Evolutionary conservation across 2,888 invertebrate species (phyloP), one percentile per base, ranked within the genome.

Genomic region (Drosophila engyochracea): DNA sequence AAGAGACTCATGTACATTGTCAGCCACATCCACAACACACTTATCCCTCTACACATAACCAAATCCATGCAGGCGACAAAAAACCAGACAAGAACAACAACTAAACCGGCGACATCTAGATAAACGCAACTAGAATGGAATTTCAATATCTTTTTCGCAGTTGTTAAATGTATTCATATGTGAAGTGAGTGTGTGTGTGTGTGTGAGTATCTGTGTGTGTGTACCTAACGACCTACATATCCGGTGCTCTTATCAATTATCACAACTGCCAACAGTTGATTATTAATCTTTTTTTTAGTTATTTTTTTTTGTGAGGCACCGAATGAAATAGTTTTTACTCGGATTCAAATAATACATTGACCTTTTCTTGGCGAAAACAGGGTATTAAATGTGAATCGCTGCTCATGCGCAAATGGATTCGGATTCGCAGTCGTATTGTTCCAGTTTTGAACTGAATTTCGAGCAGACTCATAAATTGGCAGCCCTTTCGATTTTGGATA

Each of bases 211-310:
- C 9, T 57, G 10, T 31, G 19, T 60, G 37, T 49, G 41, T 55
- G 31, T 51, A 47, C 51, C 19, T 52, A 53, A 51, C 81, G 74
- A 80, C 74, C 74, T 67, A 77, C 31, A 77, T 70, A 64, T 73
- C 65, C 66, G 74, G 65, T 53, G 44, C 19, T 41, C 67, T 79
- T 79, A 79, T 79, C 79, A 65, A 59, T 67, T 78, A 70, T 66
- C 68, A 59, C 55, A 41, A 55, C 55, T 37, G 57, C 33, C 55
- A 57, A 30, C 44, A 52, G 37, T 58, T 37, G 59, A 47, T 47
- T 25, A 25, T 16, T 2, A 25, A 5, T 12, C 16, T 47, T 9
- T 4, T 22, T 16, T 4, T 4, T n/a, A 25, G 1, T 25, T 25
- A 25, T 19, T 7, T n/a, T 12, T n/a, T 19, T 4, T 41, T 41